Base-by-base conservation (phyloP, 30 jellyfish, hydroid and myxozoan species). In the Calvadosia cruxmelitensis region DNA sequence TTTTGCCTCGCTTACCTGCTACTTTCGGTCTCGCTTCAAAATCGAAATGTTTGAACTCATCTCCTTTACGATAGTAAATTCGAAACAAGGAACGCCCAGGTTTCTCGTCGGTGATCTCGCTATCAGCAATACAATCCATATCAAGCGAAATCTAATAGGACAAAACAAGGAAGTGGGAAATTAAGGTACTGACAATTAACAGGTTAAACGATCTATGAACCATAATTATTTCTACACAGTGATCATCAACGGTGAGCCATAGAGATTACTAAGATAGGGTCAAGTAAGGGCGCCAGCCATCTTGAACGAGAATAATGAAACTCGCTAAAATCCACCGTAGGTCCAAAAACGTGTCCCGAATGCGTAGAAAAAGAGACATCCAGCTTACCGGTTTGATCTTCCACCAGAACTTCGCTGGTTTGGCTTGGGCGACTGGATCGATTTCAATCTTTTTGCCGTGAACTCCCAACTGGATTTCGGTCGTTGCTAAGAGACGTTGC, bases 361-460 rank as follows among this genome's bases (percentile, higher is more conserved):
- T 57, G 24, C 30, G 33, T 29, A 7, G 13, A 13, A 13, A 10
- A 57, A 10, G 25, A 57, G 25, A 57, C 25, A 57, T 13, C 31
- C 2, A 3, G 1, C 85, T 16, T 65, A 87, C 97, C 69, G 97
- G 97, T 68, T 87, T 87, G 42, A 74, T 81, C 62, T 79, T 81
- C 33, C 79, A 70, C 88, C 92, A 86, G 77, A 87, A 87, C 50
- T 80, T 87, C 12, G 92, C 78, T 1, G 97, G 72, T 71, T 87
- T 87, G 15, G 90, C 53, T 77, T 87, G 97, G 20, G 87, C 82
- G 48, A 87, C 76, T 0, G 97, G 97, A 71, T 87, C 97, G 33
- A 87, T 80, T 33, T 87, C 97, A 27, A 87, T 80, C 29, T 82
- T 75, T 36, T 82, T 76, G 24, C 97, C 94, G 65, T 69, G 83